A percentile compares a stretch with the other conserved stretches of the same genome.
These are phyloP conservation scores for Bubo scandiacus DNA, from an alignment of 2,113 vertebrate genomes.

Conservation along the genomic window DNA sequence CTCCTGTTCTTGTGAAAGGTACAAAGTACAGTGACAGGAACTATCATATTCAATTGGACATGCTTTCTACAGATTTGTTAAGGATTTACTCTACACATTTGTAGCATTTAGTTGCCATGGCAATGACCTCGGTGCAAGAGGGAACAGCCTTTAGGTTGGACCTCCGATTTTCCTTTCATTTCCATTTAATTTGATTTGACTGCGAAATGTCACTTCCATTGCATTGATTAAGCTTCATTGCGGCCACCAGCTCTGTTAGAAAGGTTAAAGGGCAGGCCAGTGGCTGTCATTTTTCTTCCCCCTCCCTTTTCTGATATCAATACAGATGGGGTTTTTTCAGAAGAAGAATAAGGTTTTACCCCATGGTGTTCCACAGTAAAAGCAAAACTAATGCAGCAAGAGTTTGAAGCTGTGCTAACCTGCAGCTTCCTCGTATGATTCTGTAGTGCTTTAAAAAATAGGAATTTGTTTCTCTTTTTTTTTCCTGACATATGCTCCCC, in stretches of 20 bases:
- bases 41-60: constrained; percentile 75
- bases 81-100: constrained; percentile 75
- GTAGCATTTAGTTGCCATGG: constrained; percentile 78
- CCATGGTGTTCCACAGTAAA: constrained; percentile 24
- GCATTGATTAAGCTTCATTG: constrained; percentile 90
- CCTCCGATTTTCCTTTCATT: constrained; percentile 87
- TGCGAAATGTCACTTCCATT: constrained; percentile 90
- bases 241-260: constrained; percentile 78
- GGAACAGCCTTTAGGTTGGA: constrained; percentile 80
- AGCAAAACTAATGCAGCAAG: constrained; percentile 31
- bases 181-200: constrained; percentile 96
- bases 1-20: constrained; percentile 24
- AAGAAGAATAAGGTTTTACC: constrained; percentile 27
- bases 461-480: background rate
- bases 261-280: constrained; percentile 79
- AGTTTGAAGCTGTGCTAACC: background rate
- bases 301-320: constrained; percentile 65
- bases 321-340: constrained; percentile 38
- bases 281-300: constrained; percentile 61
- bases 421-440: background rate
- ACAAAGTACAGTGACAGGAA: constrained; percentile 63
- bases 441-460: background rate
- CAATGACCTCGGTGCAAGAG: constrained; percentile 77
- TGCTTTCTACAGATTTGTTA: constrained; percentile 76
- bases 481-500: background rate